Evolutionary conservation across 2,888 invertebrate species (phyloP).

Genomic region (Tetramorium bicarinatum): DNA sequence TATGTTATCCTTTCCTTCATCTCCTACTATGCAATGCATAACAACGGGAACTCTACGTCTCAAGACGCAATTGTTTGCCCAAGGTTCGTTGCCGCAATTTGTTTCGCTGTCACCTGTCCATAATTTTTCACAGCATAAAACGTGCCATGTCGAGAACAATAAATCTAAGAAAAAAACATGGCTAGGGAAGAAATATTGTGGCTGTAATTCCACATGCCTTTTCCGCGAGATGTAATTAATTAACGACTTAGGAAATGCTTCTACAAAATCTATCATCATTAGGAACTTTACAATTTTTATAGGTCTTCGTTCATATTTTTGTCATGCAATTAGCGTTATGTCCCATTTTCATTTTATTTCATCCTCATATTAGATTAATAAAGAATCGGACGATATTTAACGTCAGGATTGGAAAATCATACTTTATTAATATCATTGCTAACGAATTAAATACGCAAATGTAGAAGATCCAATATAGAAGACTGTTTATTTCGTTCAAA

Average conservation of each 20-base stretch:
- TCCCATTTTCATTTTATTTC: background rate
- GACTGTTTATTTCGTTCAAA: background rate
- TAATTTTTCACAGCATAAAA: conserved; percentile 48
- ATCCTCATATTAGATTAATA: background rate
- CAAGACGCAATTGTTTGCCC: conserved; percentile 55
- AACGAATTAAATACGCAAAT: background rate
- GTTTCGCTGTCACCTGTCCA: conserved; percentile 54
- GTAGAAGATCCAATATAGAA: background rate
- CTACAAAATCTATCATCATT: conserved; percentile 9
- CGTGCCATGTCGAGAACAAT: conserved; percentile 18
- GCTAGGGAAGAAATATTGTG: background rate
- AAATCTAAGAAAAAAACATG: conserved; percentile 39
- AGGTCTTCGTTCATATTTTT: background rate
- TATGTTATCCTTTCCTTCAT: conserved; percentile 58
- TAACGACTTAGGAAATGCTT: conserved; percentile 8
- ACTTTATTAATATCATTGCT: background rate
- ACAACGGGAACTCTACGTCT: conserved; percentile 45
- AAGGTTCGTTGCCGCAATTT: conserved; percentile 49
- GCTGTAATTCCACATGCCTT: background rate
- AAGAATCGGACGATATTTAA: background rate
- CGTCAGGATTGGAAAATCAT: background rate
- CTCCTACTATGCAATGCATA: conserved; percentile 51
- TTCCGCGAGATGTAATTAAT: conserved; percentile 19
- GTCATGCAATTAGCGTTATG: background rate
- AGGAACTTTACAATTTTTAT: background rate